phyloP scores from a whole-genome alignment of 1,140 invertebrate genomes.

The Drosophila santomea region DNA sequence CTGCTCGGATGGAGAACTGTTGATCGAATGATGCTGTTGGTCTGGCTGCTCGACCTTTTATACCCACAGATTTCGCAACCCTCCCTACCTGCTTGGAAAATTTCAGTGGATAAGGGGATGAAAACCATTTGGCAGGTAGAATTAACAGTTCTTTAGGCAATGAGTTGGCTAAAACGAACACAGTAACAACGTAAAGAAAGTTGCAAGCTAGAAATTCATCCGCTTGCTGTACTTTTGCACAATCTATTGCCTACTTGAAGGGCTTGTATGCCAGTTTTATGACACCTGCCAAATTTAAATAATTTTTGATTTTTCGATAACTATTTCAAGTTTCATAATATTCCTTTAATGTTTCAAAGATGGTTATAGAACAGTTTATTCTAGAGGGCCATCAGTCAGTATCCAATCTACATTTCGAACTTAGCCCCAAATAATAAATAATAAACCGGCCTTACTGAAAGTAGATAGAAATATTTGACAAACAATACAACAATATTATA shows the following conservation, averaged over 20 bases:
- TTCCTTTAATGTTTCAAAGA: too few species aligned
- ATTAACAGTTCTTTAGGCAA: neutral
- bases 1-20: conserved; percentile 42
- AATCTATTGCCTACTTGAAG: neutral
- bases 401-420: too few species aligned
- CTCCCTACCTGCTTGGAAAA: conserved; percentile 4
- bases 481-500: too few species aligned
- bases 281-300: too few species aligned
- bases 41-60: conserved; percentile 34
- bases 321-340: too few species aligned
- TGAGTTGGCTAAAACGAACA: neutral
- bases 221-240: neutral
- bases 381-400: too few species aligned
- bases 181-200: neutral
- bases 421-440: too few species aligned
- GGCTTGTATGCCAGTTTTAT: neutral
- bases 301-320: too few species aligned
- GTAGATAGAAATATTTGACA: too few species aligned
- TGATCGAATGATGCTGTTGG: conserved; percentile 52
- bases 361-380: too few species aligned
- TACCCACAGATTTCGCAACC: conserved; percentile 28
- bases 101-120: neutral
- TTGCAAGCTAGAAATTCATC: neutral
- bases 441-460: too few species aligned
- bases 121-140: neutral